These are phyloP conservation scores for Okapia johnstoni DNA, from an alignment of 2,113 vertebrate genomes.

Conservation along the genomic window DNA sequence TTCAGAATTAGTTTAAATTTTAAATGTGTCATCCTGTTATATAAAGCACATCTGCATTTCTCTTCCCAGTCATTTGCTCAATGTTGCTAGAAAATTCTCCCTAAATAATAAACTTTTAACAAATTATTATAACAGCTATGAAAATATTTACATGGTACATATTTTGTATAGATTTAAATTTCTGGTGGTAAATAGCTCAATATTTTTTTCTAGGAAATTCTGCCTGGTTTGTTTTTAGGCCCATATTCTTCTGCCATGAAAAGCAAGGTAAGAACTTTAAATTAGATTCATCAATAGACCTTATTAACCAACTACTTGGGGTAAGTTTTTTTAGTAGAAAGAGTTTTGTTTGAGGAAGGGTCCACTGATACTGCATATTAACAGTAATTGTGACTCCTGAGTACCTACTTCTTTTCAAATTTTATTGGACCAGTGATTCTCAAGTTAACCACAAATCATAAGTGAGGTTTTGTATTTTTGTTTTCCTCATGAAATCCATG, in stretches of 20 bases:
- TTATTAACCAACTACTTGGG: background rate
- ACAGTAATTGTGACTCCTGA: background rate
- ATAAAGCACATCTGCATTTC: background rate
- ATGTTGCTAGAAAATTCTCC: background rate
- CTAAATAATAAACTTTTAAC: background rate
- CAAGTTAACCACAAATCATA: background rate
- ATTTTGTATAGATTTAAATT: constrained; percentile 27
- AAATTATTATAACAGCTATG: constrained; percentile 17
- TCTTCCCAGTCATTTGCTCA: background rate
- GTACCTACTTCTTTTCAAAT: background rate
- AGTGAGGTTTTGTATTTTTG: constrained; percentile 21
- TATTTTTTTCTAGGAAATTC: constrained; percentile 89
- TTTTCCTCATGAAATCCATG: background rate
- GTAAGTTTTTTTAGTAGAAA: constrained; percentile 26
- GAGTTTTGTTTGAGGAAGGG: background rate
- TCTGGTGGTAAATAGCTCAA: background rate
- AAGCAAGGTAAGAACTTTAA: constrained; percentile 91
- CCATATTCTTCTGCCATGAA: constrained; percentile 99
- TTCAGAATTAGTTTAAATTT: constrained; percentile 19
- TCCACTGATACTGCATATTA: background rate
- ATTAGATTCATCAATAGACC: background rate
- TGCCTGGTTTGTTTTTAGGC: constrained; percentile 97
- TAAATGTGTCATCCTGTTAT: background rate
- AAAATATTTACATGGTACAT: background rate
- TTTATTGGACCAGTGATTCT: constrained; percentile 11